Evolutionary conservation across 2,113 vertebrate genomes (phyloP).

Genomic region (Nesospiza acunhae): DNA sequence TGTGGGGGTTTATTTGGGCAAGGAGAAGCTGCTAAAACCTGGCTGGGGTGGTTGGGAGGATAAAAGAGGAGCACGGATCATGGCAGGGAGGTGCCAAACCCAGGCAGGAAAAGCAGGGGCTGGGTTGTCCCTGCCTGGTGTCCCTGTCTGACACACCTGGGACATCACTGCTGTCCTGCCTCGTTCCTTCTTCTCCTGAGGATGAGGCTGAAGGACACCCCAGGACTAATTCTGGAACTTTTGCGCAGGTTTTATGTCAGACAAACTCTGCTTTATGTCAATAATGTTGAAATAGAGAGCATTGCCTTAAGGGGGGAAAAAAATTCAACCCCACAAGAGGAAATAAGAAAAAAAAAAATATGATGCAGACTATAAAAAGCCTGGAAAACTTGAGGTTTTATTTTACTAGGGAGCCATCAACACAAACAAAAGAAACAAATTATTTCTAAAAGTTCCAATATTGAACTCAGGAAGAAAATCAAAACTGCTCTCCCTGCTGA

Average conservation of each 20-base stretch:
- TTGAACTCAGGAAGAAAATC: constrained; percentile 3
- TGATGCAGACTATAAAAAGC: not conserved
- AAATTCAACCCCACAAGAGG: not conserved
- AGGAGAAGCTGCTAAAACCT: not conserved
- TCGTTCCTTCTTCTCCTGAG: accelerated
- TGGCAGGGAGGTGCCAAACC: not conserved
- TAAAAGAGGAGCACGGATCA: not conserved
- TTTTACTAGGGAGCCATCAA: not conserved
- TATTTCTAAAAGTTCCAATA: constrained; percentile 28
- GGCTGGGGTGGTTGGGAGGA: not conserved
- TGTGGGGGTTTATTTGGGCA: not conserved
- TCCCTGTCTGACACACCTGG: not conserved
- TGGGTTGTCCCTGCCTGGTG: not conserved
- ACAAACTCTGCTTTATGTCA: not conserved
- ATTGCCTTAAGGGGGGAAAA: not conserved
- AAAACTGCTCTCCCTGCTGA: constrained; percentile 17
- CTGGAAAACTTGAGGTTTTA: not conserved
- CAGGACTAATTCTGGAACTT: not conserved
- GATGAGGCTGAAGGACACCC: not conserved
- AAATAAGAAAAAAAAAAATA: not conserved
- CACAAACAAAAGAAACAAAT: constrained; percentile 2
- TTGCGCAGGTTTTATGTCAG: not conserved
- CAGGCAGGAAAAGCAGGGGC: not conserved
- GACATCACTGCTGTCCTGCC: not conserved
- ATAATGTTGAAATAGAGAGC: not conserved